These are phyloP conservation scores for Poicephalus meyeri DNA, from an alignment of 2,113 vertebrate genomes.

Conservation along the genomic window DNA sequence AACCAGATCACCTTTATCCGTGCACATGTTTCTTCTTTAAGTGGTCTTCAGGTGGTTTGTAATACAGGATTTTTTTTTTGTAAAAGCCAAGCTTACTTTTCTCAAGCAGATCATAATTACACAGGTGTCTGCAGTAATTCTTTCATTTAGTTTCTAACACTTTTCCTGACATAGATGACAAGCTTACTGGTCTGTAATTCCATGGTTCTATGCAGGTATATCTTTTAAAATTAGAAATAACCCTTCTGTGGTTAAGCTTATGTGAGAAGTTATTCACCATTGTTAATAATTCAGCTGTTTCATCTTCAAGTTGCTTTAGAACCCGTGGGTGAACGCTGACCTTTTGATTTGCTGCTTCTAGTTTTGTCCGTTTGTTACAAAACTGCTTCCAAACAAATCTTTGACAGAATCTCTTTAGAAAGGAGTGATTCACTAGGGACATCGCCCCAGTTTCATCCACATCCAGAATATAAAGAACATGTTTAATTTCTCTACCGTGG, in stretches of 20 bases:
- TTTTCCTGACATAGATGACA: background rate
- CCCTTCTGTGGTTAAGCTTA: background rate
- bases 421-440: fast-evolving
- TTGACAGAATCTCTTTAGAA: background rate
- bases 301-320: background rate
- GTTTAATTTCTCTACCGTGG: background rate
- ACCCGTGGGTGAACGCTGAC: background rate
- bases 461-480: background rate
- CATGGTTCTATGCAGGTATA: background rate
- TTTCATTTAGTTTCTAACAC: background rate
- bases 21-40: background rate
- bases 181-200: background rate
- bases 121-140: background rate
- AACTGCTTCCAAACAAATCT: background rate
- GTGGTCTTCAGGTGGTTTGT: background rate
- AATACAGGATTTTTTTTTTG: background rate
- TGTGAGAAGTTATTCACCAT: background rate
- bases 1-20: background rate
- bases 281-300: background rate
- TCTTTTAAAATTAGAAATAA: background rate
- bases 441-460: background rate
- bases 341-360: background rate
- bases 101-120: background rate
- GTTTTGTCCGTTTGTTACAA: background rate
- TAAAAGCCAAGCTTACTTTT: background rate